Evolutionary conservation across 2,797 vertebrate species (phyloP).

Genomic region (Pelochelys cantorii): DNA sequence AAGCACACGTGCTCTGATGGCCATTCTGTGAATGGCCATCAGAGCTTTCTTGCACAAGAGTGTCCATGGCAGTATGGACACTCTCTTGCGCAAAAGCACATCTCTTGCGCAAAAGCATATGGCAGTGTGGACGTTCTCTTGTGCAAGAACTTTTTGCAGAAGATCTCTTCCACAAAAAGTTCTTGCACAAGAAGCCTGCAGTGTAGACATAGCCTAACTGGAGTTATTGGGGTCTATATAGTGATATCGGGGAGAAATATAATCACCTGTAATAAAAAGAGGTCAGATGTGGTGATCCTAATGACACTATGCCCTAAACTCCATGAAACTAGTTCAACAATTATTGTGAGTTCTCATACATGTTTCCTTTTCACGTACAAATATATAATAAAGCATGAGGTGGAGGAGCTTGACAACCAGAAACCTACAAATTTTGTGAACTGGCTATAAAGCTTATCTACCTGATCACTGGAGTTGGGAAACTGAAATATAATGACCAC

Average conservation of each 20-base stretch:
- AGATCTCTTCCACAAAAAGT: too few species aligned
- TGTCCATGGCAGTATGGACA: too few species aligned
- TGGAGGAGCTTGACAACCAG: not conserved
- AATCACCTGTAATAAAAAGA: not conserved
- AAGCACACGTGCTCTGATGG: too few species aligned
- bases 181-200: too few species aligned
- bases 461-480: not conserved
- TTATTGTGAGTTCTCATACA: not conserved
- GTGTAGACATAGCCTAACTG: not conserved
- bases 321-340: not conserved
- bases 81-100: too few species aligned
- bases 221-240: not conserved
- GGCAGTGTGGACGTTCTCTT: too few species aligned
- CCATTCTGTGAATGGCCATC: too few species aligned
- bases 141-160: too few species aligned
- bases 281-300: not conserved
- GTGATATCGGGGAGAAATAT: not conserved
- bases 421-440: not conserved
- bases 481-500: not conserved
- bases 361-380: not conserved
- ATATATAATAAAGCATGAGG: not conserved
- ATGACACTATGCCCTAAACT: not conserved
- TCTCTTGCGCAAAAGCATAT: too few species aligned
- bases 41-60: too few species aligned
- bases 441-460: not conserved